Conservation (phyloP, 2,888 invertebrate species). For the Invenusta paracnida region DNA sequence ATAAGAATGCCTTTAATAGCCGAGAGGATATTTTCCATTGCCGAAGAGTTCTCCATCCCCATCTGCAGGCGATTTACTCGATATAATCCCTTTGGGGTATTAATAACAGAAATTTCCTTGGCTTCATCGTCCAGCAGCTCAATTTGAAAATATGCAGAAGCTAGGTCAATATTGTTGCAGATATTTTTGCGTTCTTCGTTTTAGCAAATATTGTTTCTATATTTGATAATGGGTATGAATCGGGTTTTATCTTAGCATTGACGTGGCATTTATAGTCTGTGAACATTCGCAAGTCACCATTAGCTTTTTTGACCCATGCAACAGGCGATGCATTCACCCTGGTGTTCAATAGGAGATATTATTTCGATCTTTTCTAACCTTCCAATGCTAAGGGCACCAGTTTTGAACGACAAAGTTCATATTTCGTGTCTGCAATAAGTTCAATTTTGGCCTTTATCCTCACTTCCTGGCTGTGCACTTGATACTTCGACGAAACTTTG, state of each 20-base stretch:
- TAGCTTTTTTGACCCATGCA: conserved; percentile 26
- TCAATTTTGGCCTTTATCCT: neutral
- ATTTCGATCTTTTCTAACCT: neutral
- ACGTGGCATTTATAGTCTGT: conserved; percentile 29
- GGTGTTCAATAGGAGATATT: neutral
- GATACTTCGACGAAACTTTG: neutral
- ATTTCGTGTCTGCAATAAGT: neutral
- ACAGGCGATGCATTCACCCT: conserved; percentile 33
- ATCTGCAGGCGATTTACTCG: conserved; percentile 32
- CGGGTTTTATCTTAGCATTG: conserved; percentile 31
- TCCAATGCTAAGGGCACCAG: neutral
- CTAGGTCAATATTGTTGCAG: neutral
- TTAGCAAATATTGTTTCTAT: conserved; percentile 2
- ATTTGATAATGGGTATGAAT: conserved; percentile 29
- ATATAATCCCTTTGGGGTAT: conserved; percentile 22
- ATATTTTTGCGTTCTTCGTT: neutral
- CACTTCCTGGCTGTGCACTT: neutral
- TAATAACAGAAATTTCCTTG: conserved; percentile 29
- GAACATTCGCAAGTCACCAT: conserved; percentile 35
- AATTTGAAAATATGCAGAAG: conserved; percentile 37
- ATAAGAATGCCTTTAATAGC: neutral
- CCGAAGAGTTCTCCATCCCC: conserved; percentile 33
- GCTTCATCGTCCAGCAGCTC: conserved; percentile 9
- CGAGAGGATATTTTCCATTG: neutral
- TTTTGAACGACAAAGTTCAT: neutral